phyloP scores from a whole-genome alignment of 2,888 invertebrate species.

The Lasioglossum morio region DNA sequence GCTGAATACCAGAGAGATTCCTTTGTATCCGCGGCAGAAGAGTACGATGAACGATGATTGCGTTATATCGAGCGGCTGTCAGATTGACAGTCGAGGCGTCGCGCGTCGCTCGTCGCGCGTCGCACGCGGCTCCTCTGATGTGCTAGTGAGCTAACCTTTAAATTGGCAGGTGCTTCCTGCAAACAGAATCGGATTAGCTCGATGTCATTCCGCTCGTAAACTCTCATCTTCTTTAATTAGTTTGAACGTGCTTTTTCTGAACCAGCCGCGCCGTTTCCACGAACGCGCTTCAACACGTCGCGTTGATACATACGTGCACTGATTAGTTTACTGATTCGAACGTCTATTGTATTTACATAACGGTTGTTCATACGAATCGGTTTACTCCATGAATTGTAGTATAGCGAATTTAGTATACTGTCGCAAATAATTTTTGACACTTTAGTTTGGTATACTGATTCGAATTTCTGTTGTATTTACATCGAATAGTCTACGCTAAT shows the following conservation, averaged over 20 bases:
- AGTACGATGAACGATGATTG: slow-evolving; percentile 57
- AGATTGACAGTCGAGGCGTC: slow-evolving; percentile 72
- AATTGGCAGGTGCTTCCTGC: slow-evolving; percentile 59
- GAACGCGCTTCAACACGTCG: not conserved
- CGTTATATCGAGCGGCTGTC: slow-evolving; percentile 66
- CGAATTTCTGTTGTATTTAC: no score
- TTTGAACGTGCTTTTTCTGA: not conserved
- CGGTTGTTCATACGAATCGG: not conserved
- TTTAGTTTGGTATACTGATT: no score
- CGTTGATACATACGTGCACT: not conserved
- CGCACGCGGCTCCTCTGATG: slow-evolving; percentile 65
- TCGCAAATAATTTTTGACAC: no score
- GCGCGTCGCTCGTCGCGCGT: slow-evolving; percentile 15
- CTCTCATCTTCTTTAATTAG: slow-evolving; percentile 28
- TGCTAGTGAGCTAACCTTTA: slow-evolving; percentile 51
- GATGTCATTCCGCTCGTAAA: slow-evolving; percentile 27
- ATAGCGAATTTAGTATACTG: no score
- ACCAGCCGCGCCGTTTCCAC: not conserved
- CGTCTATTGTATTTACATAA: no score
- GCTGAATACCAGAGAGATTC: slow-evolving; percentile 26
- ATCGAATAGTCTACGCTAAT: no score
- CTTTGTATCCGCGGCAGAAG: slow-evolving; percentile 44
- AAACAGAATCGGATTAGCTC: slow-evolving; percentile 31
- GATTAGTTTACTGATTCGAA: not conserved
- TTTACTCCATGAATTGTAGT: not conserved